phyloP scores from a whole-genome alignment of 2,888 invertebrate species.

The Tetragnatha montana region DNA sequence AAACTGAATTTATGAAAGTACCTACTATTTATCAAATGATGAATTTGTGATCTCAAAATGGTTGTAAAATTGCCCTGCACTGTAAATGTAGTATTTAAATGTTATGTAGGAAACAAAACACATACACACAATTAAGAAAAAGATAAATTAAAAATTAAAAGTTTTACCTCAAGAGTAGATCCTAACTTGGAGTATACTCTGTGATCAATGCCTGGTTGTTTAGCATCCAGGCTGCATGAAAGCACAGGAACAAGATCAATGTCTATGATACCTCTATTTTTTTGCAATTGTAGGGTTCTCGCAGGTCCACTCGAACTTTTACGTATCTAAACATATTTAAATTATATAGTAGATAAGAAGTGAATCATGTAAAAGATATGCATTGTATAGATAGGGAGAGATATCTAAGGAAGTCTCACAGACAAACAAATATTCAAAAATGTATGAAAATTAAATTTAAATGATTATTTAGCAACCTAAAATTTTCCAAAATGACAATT shows the following conservation, averaged over 20 bases:
- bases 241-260: slow-evolving; percentile 69
- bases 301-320: slow-evolving; percentile 60
- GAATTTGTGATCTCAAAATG: too few species aligned
- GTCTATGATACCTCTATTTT: slow-evolving; percentile 53
- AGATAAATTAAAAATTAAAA: background rate
- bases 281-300: slow-evolving; percentile 40
- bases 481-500: background rate
- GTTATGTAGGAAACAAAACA: background rate
- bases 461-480: background rate
- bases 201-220: slow-evolving; percentile 57
- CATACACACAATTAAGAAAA: too few species aligned
- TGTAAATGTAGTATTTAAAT: background rate
- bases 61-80: background rate
- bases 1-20: too few species aligned
- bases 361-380: background rate
- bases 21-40: too few species aligned
- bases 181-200: slow-evolving; percentile 37
- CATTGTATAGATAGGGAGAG: too few species aligned
- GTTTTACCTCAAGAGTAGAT: slow-evolving; percentile 27
- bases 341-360: background rate
- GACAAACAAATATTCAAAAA: too few species aligned
- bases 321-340: slow-evolving; percentile 16
- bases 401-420: too few species aligned
- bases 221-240: slow-evolving; percentile 9
- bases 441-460: too few species aligned